Evolutionary conservation across 2,113 vertebrate genomes (phyloP).

Genomic region (Stigmatopora nigra): DNA sequence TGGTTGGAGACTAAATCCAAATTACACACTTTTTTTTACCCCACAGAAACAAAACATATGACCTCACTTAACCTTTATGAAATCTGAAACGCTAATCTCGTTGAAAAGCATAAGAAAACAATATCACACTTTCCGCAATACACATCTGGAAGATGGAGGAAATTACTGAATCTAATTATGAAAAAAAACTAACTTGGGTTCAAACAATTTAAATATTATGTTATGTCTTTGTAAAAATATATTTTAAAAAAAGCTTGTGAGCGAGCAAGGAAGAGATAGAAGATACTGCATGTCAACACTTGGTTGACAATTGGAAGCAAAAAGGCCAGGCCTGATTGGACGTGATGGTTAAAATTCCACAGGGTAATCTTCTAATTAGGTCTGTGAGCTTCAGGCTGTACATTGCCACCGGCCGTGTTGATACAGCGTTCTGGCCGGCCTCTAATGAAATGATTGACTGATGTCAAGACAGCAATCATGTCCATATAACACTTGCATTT

Average conservation of each 20-base stretch:
- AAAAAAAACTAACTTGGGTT: no score
- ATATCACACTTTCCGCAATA: no score
- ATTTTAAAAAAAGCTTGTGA: constrained; percentile 3
- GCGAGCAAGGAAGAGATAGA: constrained; percentile 41
- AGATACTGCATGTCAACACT: constrained; percentile 53
- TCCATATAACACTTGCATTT: constrained; percentile 56
- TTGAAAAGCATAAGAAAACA: no score
- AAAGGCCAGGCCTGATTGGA: constrained; percentile 49
- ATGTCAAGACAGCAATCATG: constrained; percentile 64
- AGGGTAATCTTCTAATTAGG: constrained; percentile 73
- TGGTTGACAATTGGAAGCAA: constrained; percentile 50
- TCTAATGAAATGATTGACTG: constrained; percentile 69
- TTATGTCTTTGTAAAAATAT: no score
- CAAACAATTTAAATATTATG: no score
- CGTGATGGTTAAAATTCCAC: constrained; percentile 62
- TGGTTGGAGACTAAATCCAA: background rate
- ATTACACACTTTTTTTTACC: background rate
- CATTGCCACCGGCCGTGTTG: constrained; percentile 58
- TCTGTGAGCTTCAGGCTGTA: constrained; percentile 59
- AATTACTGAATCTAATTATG: no score
- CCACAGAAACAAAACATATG: background rate
- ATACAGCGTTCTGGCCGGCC: constrained; percentile 57
- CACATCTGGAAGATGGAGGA: no score
- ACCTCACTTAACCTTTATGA: no score
- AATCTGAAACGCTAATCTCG: background rate